Conservation (phyloP, 2,888 invertebrate species). For the Drosophila silvestris region DNA sequence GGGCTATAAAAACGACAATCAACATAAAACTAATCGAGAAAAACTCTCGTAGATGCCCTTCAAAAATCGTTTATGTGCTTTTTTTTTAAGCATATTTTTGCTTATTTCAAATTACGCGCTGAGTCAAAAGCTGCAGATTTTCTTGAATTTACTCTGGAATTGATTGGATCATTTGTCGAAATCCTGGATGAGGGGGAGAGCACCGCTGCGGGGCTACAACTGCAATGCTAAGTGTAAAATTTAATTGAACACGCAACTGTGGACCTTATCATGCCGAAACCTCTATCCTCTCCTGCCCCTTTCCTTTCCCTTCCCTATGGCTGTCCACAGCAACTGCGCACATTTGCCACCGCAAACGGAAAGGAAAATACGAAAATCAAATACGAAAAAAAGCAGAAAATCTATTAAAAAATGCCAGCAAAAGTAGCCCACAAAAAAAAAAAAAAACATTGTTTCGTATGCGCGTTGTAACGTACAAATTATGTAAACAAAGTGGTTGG, state of each 20-base stretch:
- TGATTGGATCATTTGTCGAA: conserved; percentile 27
- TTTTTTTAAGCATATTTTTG: background rate
- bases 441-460: conserved; percentile 56
- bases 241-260: conserved; percentile 65
- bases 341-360: conserved; percentile 65
- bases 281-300: background rate
- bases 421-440: conserved; percentile 69
- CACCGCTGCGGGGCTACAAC: conserved; percentile 29
- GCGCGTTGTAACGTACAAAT: conserved; percentile 81
- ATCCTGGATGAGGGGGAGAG: background rate
- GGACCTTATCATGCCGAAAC: conserved; percentile 52
- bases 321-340: conserved; percentile 62
- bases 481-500: conserved; percentile 71
- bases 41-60: conserved; percentile 26
- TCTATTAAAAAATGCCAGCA: conserved; percentile 69
- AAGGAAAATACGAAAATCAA: conserved; percentile 40
- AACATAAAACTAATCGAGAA: conserved; percentile 79
- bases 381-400: conserved; percentile 45
- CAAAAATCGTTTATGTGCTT: background rate
- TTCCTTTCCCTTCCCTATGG: background rate
- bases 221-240: conserved; percentile 67
- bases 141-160: background rate
- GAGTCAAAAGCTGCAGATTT: background rate
- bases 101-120: conserved; percentile 14
- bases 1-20: conserved; percentile 76